Percentiles rank a stretch among this genome's conserved stretches.
Conservation (phyloP, 2,113 vertebrate species). For the Ceyx melanurus region DNA sequence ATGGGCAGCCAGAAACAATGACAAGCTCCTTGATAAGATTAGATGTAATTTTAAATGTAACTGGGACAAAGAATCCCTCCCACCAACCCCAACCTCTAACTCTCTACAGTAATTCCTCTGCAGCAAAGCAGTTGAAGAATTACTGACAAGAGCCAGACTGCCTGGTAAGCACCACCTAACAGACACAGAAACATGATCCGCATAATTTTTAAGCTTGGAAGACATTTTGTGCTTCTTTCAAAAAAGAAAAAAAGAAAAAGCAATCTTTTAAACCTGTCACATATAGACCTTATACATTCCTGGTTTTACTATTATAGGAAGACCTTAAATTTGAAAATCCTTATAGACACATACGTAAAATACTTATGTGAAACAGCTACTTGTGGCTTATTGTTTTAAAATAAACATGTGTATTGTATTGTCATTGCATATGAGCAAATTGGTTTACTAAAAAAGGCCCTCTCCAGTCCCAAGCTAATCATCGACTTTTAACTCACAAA, state of each 20-base stretch:
- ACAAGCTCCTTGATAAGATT: conserved; percentile 84
- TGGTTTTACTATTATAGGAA: conserved; percentile 37
- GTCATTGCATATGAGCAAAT: background rate
- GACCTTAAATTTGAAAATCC: conserved; percentile 14
- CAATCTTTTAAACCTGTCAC: conserved; percentile 52
- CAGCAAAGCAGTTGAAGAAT: conserved; percentile 74
- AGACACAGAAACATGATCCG: conserved; percentile 76
- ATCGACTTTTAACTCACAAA: background rate
- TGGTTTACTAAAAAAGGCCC: background rate
- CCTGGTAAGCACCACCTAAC: conserved; percentile 68
- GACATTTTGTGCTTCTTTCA: conserved; percentile 71
- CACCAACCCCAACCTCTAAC: conserved; percentile 63
- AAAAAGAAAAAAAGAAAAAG: background rate
- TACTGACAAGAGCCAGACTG: conserved; percentile 77
- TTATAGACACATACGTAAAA: background rate
- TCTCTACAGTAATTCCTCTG: conserved; percentile 78
- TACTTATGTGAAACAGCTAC: background rate
- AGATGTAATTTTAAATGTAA: conserved; percentile 82
- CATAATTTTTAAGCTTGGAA: conserved; percentile 74
- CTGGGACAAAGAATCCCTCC: conserved; percentile 78
- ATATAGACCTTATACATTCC: background rate
- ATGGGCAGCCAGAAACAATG: conserved; percentile 82
- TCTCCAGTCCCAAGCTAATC: background rate
- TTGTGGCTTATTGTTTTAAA: background rate
- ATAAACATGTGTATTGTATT: background rate